phyloP scores from a whole-genome alignment of 2,888 invertebrate species.

The Xestobium rufovillosum region DNA sequence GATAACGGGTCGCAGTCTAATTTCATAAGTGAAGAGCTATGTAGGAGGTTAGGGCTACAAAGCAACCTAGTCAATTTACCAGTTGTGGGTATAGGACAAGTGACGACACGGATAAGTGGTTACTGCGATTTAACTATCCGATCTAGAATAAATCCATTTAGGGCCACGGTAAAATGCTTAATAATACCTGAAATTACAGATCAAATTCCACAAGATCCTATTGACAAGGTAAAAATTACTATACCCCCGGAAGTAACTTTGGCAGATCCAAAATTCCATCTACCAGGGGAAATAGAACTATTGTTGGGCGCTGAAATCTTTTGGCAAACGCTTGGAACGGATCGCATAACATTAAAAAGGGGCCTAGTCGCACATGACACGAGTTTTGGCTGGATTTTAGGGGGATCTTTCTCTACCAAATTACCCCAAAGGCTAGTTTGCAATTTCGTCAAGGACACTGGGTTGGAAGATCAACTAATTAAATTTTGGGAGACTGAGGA shows the following conservation, averaged over 20 bases:
- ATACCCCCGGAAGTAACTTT: conserved; percentile 4
- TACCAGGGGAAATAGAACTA: background rate
- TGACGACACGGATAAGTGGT: background rate
- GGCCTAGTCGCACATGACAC: too few relatives aligned
- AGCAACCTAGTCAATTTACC: background rate
- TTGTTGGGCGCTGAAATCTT: background rate
- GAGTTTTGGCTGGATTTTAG: too few relatives aligned
- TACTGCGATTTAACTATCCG: background rate
- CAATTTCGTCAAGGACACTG: too few relatives aligned
- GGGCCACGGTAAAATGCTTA: background rate
- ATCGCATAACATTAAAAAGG: too few relatives aligned
- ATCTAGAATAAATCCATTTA: background rate
- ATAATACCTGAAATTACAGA: conserved; percentile 7
- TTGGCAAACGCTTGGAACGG: too few relatives aligned
- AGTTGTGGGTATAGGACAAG: background rate
- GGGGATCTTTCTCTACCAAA: too few relatives aligned
- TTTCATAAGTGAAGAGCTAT: conserved; percentile 6
- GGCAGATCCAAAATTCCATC: conserved; percentile 5
- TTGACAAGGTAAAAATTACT: background rate
- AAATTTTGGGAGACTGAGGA: too few relatives aligned
- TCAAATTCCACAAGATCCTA: background rate
- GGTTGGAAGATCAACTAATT: too few relatives aligned
- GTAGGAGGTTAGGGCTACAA: background rate
- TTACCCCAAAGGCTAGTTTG: too few relatives aligned
- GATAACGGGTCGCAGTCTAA: conserved; percentile 8